Conservation (phyloP, 2,113 vertebrate genomes). For the Sinocyclocheilus anophthalmus region DNA sequence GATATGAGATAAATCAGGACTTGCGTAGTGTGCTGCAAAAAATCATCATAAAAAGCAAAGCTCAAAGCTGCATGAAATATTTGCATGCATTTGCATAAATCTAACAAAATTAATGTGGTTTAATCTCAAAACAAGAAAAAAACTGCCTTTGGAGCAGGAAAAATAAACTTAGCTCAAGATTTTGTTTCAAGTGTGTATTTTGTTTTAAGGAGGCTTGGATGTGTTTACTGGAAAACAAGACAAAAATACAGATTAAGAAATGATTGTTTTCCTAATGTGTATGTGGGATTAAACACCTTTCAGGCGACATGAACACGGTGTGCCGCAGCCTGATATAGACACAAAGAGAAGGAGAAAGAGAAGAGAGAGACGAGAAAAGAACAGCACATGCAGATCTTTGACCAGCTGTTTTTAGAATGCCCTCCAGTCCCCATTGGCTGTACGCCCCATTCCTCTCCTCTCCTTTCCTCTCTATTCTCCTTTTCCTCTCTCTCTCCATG, state of each 20-base stretch:
- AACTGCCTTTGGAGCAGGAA: not conserved
- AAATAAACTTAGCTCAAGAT: not conserved
- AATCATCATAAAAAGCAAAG: not conserved
- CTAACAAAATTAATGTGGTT: not conserved
- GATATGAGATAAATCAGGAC: not conserved
- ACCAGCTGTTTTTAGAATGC: constrained; percentile 56
- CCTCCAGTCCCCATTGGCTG: constrained; percentile 43
- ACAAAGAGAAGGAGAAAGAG: constrained; percentile 19
- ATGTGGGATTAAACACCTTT: constrained; percentile 24
- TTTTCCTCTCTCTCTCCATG: not conserved
- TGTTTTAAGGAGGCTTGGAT: too few relatives aligned
- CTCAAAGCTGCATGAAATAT: not conserved
- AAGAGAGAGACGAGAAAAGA: constrained; percentile 7
- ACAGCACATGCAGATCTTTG: constrained; percentile 41
- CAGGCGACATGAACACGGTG: constrained; percentile 7
- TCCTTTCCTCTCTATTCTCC: constrained; percentile 1
- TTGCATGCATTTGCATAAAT: not conserved
- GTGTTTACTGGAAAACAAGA: not conserved
- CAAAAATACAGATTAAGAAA: not conserved
- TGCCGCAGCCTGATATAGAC: constrained; percentile 46
- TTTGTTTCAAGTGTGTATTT: too few relatives aligned
- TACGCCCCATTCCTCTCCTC: constrained; percentile 12
- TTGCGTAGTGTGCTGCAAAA: not conserved
- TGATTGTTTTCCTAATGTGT: not conserved
- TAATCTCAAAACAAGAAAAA: not conserved